A percentile compares a stretch with the other conserved stretches of the same genome.
These are phyloP conservation scores for Matsumyia berberina DNA, from an alignment of 2,888 invertebrate species.

Conservation along the genomic window DNA sequence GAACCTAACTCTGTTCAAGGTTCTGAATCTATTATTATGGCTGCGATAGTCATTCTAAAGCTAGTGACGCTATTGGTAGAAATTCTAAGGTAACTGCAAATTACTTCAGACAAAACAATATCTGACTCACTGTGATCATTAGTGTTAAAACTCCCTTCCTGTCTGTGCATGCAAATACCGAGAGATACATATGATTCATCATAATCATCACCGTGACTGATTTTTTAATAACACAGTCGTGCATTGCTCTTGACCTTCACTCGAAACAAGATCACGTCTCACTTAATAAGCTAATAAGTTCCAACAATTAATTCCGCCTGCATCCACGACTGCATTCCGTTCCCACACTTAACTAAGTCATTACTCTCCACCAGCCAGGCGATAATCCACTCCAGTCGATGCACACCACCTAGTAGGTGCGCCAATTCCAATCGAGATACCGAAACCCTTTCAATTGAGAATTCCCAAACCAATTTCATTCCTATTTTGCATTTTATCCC, in stretches of 20 bases:
- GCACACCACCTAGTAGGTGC: slow-evolving; percentile 43
- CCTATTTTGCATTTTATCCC: slow-evolving; percentile 40
- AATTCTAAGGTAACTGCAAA: too few relatives aligned
- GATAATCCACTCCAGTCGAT: slow-evolving; percentile 1
- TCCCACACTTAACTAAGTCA: slow-evolving; percentile 58
- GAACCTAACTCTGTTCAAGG: too few relatives aligned
- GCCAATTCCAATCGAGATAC: slow-evolving; percentile 39
- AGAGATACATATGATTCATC: slow-evolving; percentile 30
- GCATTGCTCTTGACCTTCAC: slow-evolving; percentile 24
- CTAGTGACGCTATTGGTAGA: too few relatives aligned
- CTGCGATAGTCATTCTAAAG: too few relatives aligned
- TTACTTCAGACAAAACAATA: too few relatives aligned
- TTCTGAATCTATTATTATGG: too few relatives aligned
- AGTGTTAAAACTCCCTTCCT: too few relatives aligned
- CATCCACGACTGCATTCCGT: slow-evolving; percentile 48
- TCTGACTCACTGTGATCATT: too few relatives aligned
- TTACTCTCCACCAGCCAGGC: slow-evolving; percentile 2
- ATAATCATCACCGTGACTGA: neutral
- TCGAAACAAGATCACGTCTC: slow-evolving; percentile 8
- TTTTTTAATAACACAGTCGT: slow-evolving; percentile 4
- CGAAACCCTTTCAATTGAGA: slow-evolving; percentile 34
- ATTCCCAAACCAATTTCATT: slow-evolving; percentile 26
- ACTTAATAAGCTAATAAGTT: slow-evolving; percentile 23
- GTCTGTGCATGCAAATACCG: too few relatives aligned
- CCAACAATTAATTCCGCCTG: slow-evolving; percentile 41